phyloP scores from a whole-genome alignment of 1,140 invertebrate genomes.

The Lasaia peninsularis region DNA sequence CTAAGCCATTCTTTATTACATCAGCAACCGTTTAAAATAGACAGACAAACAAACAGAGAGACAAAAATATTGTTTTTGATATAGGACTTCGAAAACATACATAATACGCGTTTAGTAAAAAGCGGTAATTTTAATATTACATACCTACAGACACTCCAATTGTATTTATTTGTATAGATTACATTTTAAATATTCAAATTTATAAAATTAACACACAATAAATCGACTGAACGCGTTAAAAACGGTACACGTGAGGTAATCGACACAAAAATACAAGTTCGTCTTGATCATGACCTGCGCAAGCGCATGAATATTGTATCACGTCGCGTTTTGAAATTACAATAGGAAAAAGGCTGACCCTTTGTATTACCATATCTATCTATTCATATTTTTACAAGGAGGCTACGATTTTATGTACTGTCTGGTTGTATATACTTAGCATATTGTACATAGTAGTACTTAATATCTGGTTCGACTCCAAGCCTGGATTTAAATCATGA shows the following conservation, averaged over 20 bases:
- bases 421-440: not conserved
- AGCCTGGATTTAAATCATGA: too few relatives aligned
- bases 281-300: conserved; percentile 68
- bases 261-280: conserved; percentile 65
- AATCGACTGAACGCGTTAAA: conserved; percentile 20
- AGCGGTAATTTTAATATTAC: too few relatives aligned
- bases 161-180: not conserved
- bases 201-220: conserved; percentile 35
- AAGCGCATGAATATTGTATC: conserved; percentile 64
- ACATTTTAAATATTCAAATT: conserved; percentile 5
- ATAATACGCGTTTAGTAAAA: too few relatives aligned
- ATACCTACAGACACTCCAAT: too few relatives aligned
- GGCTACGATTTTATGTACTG: not conserved
- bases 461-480: too few relatives aligned
- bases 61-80: too few relatives aligned
- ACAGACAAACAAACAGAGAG: too few relatives aligned
- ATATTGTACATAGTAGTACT: too few relatives aligned
- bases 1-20: too few relatives aligned
- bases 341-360: conserved; percentile 33
- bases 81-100: too few relatives aligned
- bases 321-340: conserved; percentile 54
- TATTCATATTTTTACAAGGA: conserved; percentile 12
- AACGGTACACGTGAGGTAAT: conserved; percentile 25
- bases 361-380: conserved; percentile 12
- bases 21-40: too few relatives aligned